phyloP scores from a whole-genome alignment of 2,797 vertebrate genomes.

The Benthosema pterotum region DNA sequence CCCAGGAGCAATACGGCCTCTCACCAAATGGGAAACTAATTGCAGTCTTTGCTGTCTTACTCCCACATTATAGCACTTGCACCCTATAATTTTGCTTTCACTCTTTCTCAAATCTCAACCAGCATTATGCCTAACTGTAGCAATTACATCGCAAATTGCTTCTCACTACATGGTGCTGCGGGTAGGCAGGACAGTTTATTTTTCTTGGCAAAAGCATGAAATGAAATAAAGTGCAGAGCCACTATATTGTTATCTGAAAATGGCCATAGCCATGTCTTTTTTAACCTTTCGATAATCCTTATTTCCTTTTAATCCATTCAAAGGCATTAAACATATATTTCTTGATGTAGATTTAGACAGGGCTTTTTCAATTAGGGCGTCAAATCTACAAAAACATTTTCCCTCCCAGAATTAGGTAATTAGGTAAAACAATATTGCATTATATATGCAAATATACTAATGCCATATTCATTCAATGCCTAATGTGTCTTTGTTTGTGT shows the following conservation, averaged over 20 bases:
- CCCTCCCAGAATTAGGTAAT: no score
- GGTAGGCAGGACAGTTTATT: slow-evolving; percentile 62
- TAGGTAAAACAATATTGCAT: no score
- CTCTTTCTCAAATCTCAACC: slow-evolving; percentile 77
- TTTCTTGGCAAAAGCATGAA: slow-evolving; percentile 59
- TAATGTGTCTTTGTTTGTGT: no score
- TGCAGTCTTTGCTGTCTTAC: slow-evolving; percentile 81
- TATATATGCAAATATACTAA: no score
- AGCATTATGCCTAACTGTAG: slow-evolving; percentile 85
- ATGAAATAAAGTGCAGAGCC: slow-evolving; percentile 40
- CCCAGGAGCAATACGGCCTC: slow-evolving; percentile 73
- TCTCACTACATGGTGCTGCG: slow-evolving; percentile 72
- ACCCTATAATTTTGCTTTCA: slow-evolving; percentile 83
- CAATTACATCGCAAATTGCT: slow-evolving; percentile 81
- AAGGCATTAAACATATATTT: no score
- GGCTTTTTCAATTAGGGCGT: no score
- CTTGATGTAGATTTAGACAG: no score
- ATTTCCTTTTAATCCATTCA: background rate
- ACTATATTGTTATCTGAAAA: slow-evolving; percentile 32
- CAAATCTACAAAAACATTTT: no score
- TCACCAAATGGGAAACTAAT: slow-evolving; percentile 83
- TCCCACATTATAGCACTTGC: slow-evolving; percentile 82
- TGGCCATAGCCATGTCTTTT: slow-evolving; percentile 12
- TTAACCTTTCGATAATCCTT: background rate
- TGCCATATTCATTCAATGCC: no score